A percentile compares a stretch with the other conserved stretches of the same genome.
phyloP scores from a whole-genome alignment of 35 echinoderm and acorn worm genomes.

The Strongylocentrotus purpuratus region DNA sequence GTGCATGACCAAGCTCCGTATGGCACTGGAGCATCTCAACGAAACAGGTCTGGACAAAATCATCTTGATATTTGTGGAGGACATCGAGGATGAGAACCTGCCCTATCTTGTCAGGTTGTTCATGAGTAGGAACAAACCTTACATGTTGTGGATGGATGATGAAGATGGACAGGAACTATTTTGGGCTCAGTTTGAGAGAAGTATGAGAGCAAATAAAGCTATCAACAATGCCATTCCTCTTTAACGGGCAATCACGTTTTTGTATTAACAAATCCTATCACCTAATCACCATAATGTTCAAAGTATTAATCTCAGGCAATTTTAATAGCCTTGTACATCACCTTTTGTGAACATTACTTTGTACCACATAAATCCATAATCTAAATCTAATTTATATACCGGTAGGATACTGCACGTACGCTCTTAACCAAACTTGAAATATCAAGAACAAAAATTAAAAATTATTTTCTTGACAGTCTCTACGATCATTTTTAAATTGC shows the following conservation, averaged over 20 bases:
- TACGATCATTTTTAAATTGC: no score
- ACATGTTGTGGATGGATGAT: slow-evolving; percentile 45
- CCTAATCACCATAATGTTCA: no score
- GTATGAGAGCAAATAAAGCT: slow-evolving; percentile 10
- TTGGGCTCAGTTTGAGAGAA: slow-evolving; percentile 19
- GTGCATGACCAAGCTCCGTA: slow-evolving; percentile 41
- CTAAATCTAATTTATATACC: no score
- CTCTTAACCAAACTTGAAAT: no score
- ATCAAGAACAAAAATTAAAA: no score
- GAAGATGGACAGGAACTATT: slow-evolving; percentile 47
- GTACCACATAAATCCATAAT: no score
- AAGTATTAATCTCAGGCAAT: no score
- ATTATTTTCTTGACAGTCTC: no score
- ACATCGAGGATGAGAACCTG: slow-evolving; percentile 17
- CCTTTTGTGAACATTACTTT: no score
- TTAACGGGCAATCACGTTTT: background rate
- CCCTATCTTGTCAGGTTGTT: slow-evolving; percentile 36
- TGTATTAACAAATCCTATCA: no score
- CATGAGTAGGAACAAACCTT: slow-evolving; percentile 43
- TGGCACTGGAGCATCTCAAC: slow-evolving; percentile 21
- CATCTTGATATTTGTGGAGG: slow-evolving; percentile 39
- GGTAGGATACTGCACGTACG: no score
- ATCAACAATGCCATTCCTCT: slow-evolving; percentile 42
- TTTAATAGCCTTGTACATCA: no score
- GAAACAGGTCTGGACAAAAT: slow-evolving; percentile 31